Base-by-base conservation (phyloP, 1,140 invertebrate genomes). In the Drosophila pallidifrons region DNA sequence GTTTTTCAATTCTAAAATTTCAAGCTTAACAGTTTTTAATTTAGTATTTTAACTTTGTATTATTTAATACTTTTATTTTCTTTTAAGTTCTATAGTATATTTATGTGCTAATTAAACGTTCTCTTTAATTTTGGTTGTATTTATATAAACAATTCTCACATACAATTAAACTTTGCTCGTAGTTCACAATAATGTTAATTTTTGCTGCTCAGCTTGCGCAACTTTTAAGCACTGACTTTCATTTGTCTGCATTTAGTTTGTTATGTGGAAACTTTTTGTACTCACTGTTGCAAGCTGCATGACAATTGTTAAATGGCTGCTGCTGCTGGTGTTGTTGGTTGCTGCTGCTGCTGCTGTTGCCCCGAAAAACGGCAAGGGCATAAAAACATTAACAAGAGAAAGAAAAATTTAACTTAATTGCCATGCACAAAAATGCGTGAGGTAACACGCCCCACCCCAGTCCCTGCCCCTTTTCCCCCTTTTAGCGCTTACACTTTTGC, bases 351-450 rank as follows among this genome's bases (percentile, higher is more conserved):
- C 30, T 30, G 41, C 10, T 11, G 49, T 6, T 30, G 35, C 51
- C 41, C 20, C 20, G 20, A 25, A 25, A 25, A 30, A 6, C 20
- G 38, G 41, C 32, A 43, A 69, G 65, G 65, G 71, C 66, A 75
- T 69, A 52, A 68, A 64, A 66, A 82, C 82, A 87, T 87, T 87
- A 87, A 87, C 82, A 88, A 83, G 82, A 78, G 79, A 72, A 71
- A 82, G 83, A 86, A 85, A 87, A 82, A 88, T 87, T 80, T 87
- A 87, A 87, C 82, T 87, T 87, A 87, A 87, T 87, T 87, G 82
- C 83, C 82, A 87, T 80, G 58, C 57, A 55, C 61, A 82, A 57
- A 71, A 75, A 59, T 65, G 73, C 74, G 77, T 72, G 58, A 58
- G 69, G 57, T 71, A 52, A 52, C 74, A 47, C 64, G 71, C 57